These are phyloP conservation scores for Heliconius aoede DNA, from an alignment of 2,888 invertebrate genomes.

Conservation along the genomic window DNA sequence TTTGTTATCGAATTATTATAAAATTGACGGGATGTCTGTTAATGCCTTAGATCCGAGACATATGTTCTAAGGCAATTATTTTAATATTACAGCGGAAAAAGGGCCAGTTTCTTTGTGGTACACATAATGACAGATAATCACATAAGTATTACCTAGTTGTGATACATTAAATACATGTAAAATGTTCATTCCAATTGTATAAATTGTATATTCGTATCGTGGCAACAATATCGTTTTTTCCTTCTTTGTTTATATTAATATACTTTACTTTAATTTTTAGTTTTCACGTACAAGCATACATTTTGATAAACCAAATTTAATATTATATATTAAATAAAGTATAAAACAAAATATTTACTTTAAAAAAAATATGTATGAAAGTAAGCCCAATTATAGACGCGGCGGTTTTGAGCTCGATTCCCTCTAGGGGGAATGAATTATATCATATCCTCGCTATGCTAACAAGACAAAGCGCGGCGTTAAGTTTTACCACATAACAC, in stretches of 20 bases:
- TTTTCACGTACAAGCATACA: background rate
- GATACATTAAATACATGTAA: slow-evolving; percentile 33
- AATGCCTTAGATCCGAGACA: slow-evolving; percentile 53
- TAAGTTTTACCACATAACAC: background rate
- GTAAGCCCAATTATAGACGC: too few relatives aligned
- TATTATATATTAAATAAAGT: too few relatives aligned
- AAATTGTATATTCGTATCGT: slow-evolving; percentile 1
- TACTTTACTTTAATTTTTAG: background rate
- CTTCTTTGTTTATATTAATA: background rate
- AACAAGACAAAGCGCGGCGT: background rate
- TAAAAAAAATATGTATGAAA: too few relatives aligned
- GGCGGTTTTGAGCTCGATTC: background rate
- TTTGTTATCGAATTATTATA: slow-evolving; percentile 65
- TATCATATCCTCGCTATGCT: too few relatives aligned
- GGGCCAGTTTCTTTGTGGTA: slow-evolving; percentile 41
- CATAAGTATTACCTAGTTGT: slow-evolving; percentile 38
- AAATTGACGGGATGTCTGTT: slow-evolving; percentile 72
- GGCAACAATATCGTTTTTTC: background rate
- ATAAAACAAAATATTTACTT: too few relatives aligned
- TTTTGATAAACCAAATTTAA: too few relatives aligned
- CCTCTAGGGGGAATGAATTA: too few relatives aligned
- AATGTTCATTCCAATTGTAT: slow-evolving; percentile 28
- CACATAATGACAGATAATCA: slow-evolving; percentile 46
- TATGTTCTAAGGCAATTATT: slow-evolving; percentile 63
- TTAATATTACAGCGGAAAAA: slow-evolving; percentile 56